Evolutionary conservation across 2,113 vertebrate species (phyloP), one percentile per base, ranked within the genome.

Genomic region (Ochotona princeps): DNA sequence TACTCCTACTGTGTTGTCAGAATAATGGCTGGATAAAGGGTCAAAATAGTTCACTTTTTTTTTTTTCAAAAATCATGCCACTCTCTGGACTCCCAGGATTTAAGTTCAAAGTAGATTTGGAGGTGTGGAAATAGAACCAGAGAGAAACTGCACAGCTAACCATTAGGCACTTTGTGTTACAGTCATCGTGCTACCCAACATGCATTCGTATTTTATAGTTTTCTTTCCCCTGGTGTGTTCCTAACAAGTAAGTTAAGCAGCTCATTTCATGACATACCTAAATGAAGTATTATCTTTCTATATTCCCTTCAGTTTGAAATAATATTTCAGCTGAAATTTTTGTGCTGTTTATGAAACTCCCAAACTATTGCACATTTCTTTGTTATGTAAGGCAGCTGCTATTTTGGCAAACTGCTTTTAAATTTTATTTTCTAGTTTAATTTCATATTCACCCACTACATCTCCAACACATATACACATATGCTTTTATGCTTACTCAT

Each of bases 341-440:
- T 75, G 11, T 51, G 15, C 57, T 91, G n/a, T 72, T 21, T 84
- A 84, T 51, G 65, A 83, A 83, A 26, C 8, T 12, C 9, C 7
- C 11, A 75, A 75, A 74, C 67, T 32, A 70, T 57, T 91, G 32
- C 25, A 26, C 35, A 83, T 44, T 38, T 91, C 54, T 21, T 87
- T 83, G 49, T 93, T 95, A 86, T 9, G 4, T 79, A 94, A 94
- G 2, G 25, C 23, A 83, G 5, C 18, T 61, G 26, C 66, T 83
- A 8, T 79, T 85, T 83, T 91, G 44, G 5, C 38, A 83, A 91
- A 87, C 4, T 63, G 32, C 23, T 5, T n/a, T 91, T 60, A 63
- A 23, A 26, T 72, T 96, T 86, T 32, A 86, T 73, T 89, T 89
- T 38, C 35, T 44, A 60, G 13, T 92, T 89, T 79, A 79, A 92